Evolutionary conservation across 2,797 vertebrate genomes (phyloP).

Genomic region (Bradypus variegatus): DNA sequence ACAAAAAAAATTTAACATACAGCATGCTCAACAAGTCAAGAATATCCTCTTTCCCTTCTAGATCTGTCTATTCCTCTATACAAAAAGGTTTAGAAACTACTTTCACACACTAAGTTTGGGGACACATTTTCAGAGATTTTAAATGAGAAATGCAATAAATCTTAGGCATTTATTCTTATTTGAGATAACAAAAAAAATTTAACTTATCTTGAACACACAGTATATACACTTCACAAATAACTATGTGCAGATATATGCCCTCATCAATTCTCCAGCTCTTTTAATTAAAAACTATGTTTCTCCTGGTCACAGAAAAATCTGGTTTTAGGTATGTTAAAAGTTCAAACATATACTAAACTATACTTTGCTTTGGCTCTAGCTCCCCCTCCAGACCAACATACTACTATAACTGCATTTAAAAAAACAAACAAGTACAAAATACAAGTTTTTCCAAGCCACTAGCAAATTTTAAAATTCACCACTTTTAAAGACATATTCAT

Average conservation of each 20-base stretch:
- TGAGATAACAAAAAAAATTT: conserved; percentile 5
- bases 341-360: conserved; percentile 55
- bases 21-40: conserved; percentile 20
- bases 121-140: conserved; percentile 36
- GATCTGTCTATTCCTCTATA: not conserved
- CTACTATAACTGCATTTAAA: conserved; percentile 60
- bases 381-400: conserved; percentile 78
- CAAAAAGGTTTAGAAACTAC: conserved; percentile 19
- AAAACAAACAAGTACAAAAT: conserved; percentile 31
- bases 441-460: conserved; percentile 50
- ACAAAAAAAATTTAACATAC: conserved; percentile 14
- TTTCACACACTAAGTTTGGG: not conserved
- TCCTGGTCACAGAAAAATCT: conserved; percentile 34
- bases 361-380: conserved; percentile 77
- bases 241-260: not conserved
- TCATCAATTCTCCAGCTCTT: not conserved
- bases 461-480: conserved; percentile 57
- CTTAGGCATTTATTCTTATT: conserved; percentile 21
- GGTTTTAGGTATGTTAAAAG: conserved; percentile 55
- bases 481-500: conserved; percentile 28
- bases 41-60: conserved; percentile 1
- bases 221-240: conserved; percentile 22
- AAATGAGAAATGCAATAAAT: conserved; percentile 48
- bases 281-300: conserved; percentile 41
- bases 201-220: conserved; percentile 35